Percentiles rank a stretch among this genome's conserved stretches.
Conservation (phyloP, 2,113 vertebrate genomes). For the Nipponia nippon region DNA sequence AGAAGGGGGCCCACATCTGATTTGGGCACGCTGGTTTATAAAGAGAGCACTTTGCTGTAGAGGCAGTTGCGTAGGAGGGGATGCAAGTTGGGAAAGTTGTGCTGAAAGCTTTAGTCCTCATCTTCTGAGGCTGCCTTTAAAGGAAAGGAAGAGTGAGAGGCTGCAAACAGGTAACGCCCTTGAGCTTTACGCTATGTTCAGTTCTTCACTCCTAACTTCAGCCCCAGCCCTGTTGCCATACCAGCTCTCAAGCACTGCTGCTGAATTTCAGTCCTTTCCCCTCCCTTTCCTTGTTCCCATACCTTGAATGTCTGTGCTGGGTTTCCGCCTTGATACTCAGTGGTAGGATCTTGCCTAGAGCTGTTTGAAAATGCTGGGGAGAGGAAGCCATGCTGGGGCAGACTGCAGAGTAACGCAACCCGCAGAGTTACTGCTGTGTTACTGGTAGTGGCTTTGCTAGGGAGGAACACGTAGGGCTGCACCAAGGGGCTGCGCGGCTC, state of each 20-base stretch:
- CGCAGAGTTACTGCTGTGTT: background rate
- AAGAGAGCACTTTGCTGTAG: background rate
- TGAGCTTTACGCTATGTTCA: background rate
- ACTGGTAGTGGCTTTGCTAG: background rate
- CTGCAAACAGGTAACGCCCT: background rate
- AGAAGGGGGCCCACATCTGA: background rate
- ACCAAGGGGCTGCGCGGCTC: background rate
- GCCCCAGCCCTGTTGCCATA: background rate
- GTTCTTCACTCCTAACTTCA: background rate
- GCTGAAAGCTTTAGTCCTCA: background rate
- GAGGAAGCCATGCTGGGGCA: background rate
- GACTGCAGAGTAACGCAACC: background rate
- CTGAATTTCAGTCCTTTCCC: background rate
- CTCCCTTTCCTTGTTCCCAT: background rate
- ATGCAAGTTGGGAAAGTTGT: background rate
- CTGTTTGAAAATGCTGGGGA: background rate
- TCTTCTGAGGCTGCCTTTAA: background rate
- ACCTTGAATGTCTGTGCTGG: background rate
- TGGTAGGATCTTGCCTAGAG: background rate
- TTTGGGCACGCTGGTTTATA: background rate
- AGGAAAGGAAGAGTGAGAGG: background rate
- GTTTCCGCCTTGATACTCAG: background rate
- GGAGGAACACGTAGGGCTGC: background rate
- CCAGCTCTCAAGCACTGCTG: background rate
- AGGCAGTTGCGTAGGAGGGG: background rate